Evolutionary conservation across 2,797 vertebrate species (phyloP).

Genomic region (Sorex maritimensis): DNA sequence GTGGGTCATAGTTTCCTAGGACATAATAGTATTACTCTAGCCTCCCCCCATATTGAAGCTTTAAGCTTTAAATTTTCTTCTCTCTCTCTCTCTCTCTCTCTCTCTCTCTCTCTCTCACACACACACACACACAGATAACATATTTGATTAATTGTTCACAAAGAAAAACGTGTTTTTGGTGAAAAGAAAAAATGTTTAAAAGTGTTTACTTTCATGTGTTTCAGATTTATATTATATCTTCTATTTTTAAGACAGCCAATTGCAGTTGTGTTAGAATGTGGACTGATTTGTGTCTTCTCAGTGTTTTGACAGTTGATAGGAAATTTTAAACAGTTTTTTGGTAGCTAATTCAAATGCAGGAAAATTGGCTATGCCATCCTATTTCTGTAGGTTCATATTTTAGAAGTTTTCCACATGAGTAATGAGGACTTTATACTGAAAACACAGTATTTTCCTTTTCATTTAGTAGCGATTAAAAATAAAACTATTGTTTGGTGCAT

Average conservation of each 20-base stretch:
- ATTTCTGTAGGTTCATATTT: not conserved
- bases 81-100: too few relatives aligned
- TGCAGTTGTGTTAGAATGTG: not conserved
- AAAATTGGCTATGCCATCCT: not conserved
- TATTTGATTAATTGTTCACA: not conserved
- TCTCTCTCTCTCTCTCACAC: not conserved
- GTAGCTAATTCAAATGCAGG: not conserved
- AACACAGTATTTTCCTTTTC: not conserved
- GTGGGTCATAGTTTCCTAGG: not conserved
- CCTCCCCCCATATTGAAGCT: too few relatives aligned
- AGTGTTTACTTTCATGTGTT: not conserved
- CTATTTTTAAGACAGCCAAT: constrained; percentile 31
- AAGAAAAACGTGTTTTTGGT: not conserved
- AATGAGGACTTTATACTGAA: not conserved
- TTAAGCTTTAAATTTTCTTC: not conserved
- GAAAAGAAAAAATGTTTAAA: constrained; percentile 15
- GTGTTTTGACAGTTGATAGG: not conserved
- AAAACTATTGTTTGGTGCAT: too few relatives aligned
- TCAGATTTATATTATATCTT: not conserved
- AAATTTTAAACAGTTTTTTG: not conserved
- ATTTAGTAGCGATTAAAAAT: not conserved
- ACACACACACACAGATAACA: too few relatives aligned
- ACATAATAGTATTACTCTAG: too few relatives aligned
- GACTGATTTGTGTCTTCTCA: not conserved
- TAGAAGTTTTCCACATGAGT: not conserved